Conservation (phyloP, 2,888 invertebrate genomes). For the Mythimna impura region DNA sequence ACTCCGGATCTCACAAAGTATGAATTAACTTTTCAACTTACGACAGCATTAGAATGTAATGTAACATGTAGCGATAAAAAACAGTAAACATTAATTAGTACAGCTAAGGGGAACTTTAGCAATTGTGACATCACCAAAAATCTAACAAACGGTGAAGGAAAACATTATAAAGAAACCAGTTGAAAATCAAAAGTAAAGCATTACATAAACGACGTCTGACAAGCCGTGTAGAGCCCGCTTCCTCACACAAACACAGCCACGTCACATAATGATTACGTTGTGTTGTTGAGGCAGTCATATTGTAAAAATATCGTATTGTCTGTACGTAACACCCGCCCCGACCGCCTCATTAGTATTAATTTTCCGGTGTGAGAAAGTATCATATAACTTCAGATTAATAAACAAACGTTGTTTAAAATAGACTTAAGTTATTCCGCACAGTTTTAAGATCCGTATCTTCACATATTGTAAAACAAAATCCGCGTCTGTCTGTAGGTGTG, state of each 20-base stretch:
- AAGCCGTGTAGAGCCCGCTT: too few relatives aligned
- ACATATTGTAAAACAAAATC: too few relatives aligned
- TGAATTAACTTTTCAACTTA: background rate
- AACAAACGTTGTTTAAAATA: background rate
- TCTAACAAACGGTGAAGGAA: background rate
- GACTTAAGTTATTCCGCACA: background rate
- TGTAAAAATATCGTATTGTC: background rate
- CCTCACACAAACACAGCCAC: background rate
- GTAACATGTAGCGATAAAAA: background rate
- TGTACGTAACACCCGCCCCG: background rate
- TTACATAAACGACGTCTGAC: background rate
- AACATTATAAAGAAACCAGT: too few relatives aligned
- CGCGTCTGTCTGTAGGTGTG: too few relatives aligned
- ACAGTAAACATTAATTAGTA: background rate
- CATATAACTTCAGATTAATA: constrained; percentile 4
- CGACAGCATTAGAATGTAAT: background rate
- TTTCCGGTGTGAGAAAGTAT: constrained; percentile 28
- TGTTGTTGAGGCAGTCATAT: background rate
- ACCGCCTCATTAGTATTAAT: constrained; percentile 28
- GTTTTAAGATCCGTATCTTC: too few relatives aligned
- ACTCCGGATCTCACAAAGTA: background rate
- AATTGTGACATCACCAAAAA: too few relatives aligned
- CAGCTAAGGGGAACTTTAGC: background rate
- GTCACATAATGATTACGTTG: background rate
- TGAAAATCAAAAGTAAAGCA: background rate